phyloP scores from a whole-genome alignment of 2,888 invertebrate species.

The Molorchus minor region DNA sequence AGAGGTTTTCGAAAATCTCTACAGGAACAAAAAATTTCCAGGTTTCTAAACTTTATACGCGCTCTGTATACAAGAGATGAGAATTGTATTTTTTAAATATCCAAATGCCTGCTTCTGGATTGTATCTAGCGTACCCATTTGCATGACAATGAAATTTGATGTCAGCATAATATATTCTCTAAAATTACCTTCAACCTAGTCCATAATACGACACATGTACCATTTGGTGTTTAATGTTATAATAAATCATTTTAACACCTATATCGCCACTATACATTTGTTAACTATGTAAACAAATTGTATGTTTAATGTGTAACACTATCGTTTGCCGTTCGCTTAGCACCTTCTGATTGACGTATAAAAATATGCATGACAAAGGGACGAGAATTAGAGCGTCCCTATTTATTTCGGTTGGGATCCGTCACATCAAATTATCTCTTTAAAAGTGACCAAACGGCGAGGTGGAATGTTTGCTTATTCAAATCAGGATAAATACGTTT shows the following conservation, averaged over 20 bases:
- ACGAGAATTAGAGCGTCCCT: slow-evolving; percentile 14
- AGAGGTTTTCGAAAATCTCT: too few species aligned
- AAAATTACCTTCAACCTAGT: not conserved
- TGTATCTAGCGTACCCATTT: too few species aligned
- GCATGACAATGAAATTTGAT: too few species aligned
- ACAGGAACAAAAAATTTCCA: too few species aligned
- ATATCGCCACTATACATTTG: slow-evolving; percentile 16
- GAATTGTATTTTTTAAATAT: too few species aligned
- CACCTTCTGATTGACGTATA: slow-evolving; percentile 19
- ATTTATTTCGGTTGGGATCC: slow-evolving; percentile 5
- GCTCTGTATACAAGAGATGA: too few species aligned
- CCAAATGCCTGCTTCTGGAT: too few species aligned
- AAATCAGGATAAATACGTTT: slow-evolving; percentile 24
- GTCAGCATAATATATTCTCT: too few species aligned
- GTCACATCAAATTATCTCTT: slow-evolving; percentile 17
- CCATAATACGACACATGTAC: not conserved
- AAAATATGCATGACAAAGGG: slow-evolving; percentile 24
- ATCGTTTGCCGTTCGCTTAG: slow-evolving; percentile 21
- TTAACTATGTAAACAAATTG: slow-evolving; percentile 23
- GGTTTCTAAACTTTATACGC: too few species aligned
- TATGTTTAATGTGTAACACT: slow-evolving; percentile 25
- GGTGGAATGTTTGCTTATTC: slow-evolving; percentile 21
- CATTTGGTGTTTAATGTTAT: slow-evolving; percentile 19
- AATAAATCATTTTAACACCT: slow-evolving; percentile 26
- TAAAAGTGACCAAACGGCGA: slow-evolving; percentile 14